Evolutionary conservation across 2,113 vertebrate species (phyloP).

Genomic region (Hydrolagus affinis): DNA sequence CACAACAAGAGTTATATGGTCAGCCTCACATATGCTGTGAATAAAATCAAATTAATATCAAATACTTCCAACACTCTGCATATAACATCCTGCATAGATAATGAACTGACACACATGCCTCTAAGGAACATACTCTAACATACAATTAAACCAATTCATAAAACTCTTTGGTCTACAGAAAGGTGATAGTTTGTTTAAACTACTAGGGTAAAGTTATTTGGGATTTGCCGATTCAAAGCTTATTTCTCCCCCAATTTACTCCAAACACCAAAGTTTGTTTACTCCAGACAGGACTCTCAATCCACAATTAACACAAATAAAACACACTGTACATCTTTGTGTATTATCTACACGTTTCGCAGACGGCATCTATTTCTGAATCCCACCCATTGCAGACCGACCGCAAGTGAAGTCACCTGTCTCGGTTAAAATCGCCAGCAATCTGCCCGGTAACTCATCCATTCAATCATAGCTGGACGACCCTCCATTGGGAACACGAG

Average conservation of each 20-base stretch:
- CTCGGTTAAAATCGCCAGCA: no score
- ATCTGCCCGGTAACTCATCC: no score
- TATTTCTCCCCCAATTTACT: background rate
- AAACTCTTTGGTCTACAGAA: conserved; percentile 23
- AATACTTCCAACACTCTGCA: conserved; percentile 14
- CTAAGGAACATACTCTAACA: background rate
- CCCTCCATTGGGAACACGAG: no score
- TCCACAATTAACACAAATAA: background rate
- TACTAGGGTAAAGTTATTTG: background rate
- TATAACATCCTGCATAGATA: background rate
- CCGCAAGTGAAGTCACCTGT: no score
- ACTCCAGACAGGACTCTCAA: background rate
- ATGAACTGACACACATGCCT: background rate
- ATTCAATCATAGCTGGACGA: no score
- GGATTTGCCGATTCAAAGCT: background rate
- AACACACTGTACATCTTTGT: conserved; percentile 3
- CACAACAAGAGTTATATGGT: background rate
- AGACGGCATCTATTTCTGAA: no score
- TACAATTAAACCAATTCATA: background rate
- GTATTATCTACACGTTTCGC: background rate
- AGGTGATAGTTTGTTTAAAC: background rate
- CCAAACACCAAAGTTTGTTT: background rate
- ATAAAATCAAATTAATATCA: conserved; percentile 8
- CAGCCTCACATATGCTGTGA: background rate
- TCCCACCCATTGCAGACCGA: no score